A percentile compares a stretch with the other conserved stretches of the same genome.
These are phyloP conservation scores for Columba livia DNA, from an alignment of 2,113 vertebrate genomes.

Conservation along the genomic window DNA sequence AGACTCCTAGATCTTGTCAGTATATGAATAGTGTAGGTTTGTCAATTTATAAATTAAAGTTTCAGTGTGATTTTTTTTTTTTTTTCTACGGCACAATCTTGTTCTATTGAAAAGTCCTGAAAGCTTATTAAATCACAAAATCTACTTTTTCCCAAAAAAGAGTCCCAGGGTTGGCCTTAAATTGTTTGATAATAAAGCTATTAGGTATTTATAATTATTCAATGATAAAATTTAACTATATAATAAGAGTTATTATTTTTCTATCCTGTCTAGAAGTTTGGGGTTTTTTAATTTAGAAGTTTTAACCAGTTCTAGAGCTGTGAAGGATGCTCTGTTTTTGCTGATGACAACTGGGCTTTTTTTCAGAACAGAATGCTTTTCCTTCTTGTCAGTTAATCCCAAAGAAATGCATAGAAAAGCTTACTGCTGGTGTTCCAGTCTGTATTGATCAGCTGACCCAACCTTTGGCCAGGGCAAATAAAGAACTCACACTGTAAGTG, in stretches of 20 bases:
- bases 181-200: background rate
- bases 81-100: background rate
- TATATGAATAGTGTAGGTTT: background rate
- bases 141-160: background rate
- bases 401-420: background rate
- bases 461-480: background rate
- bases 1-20: background rate
- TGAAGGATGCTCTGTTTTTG: background rate
- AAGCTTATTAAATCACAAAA: background rate
- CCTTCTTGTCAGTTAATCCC: background rate
- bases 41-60: background rate
- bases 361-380: background rate
- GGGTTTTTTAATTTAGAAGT: background rate
- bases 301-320: background rate
- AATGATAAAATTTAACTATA: too few species aligned
- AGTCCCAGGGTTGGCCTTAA: background rate
- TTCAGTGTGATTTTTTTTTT: background rate
- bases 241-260: background rate
- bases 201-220: too few species aligned
- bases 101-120: background rate
- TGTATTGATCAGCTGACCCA: background rate
- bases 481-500: background rate
- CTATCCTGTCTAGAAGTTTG: background rate
- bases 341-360: background rate
- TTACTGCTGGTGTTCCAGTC: background rate